Evolutionary conservation across 2,113 vertebrate species (phyloP).

Genomic region (Aspiorhynchus laticeps): DNA sequence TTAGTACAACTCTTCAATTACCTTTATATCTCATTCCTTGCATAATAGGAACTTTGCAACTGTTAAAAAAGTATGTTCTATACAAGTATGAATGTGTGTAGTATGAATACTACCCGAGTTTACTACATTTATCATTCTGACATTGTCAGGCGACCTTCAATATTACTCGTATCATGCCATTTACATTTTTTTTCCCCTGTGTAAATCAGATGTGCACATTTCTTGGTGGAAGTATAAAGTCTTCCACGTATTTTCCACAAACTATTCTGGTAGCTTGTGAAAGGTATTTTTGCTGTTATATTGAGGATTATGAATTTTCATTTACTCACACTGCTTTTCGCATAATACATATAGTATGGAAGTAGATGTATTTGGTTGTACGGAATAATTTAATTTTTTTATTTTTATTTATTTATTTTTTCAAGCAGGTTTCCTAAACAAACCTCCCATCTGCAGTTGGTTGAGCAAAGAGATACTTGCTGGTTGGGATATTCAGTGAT

Average conservation of each 20-base stretch:
- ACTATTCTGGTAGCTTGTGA: too few species aligned
- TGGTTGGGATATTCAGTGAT: background rate
- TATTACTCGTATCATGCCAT: too few species aligned
- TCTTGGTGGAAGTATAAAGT: too few species aligned
- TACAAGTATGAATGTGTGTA: too few species aligned
- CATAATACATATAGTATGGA: background rate
- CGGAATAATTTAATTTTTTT: too few species aligned
- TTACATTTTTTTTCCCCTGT: too few species aligned
- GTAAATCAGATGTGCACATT: too few species aligned
- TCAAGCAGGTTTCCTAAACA: background rate
- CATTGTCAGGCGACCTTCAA: background rate
- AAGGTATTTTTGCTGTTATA: too few species aligned
- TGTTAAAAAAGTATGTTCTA: background rate
- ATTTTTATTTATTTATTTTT: too few species aligned
- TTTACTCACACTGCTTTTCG: background rate
- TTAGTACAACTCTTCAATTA: background rate
- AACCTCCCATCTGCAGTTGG: background rate
- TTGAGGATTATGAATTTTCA: background rate
- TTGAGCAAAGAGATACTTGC: background rate
- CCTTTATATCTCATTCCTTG: background rate
- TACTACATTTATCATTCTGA: background rate
- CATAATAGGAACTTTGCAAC: background rate
- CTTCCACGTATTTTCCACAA: too few species aligned
- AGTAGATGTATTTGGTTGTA: background rate
- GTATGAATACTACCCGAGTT: background rate